These are phyloP conservation scores for Dryoscopus gambensis DNA, from an alignment of 2,113 vertebrate genomes.

Conservation along the genomic window DNA sequence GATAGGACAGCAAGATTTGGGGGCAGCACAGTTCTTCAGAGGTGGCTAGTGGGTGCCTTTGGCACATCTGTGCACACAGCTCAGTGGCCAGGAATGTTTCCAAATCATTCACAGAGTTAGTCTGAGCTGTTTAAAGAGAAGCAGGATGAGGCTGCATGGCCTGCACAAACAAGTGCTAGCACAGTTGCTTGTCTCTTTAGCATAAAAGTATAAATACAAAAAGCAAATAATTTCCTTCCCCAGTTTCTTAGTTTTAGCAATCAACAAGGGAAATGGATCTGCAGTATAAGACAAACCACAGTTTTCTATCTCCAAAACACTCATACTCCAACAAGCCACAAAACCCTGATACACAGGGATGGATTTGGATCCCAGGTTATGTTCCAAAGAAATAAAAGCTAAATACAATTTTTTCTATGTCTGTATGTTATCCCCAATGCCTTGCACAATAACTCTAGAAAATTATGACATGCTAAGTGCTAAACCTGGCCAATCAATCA, in stretches of 20 bases:
- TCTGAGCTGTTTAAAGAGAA: background rate
- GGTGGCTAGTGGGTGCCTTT: background rate
- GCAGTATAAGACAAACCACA: background rate
- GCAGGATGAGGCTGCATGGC: background rate
- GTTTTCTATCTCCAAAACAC: background rate
- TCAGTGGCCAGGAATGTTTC: background rate
- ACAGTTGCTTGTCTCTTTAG: background rate
- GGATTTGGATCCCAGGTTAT: background rate
- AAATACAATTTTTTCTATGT: background rate
- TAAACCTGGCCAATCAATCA: background rate
- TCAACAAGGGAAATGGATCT: background rate
- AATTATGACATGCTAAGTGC: background rate
- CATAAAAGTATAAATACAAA: background rate
- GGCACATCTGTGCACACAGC: accelerated
- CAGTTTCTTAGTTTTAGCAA: background rate
- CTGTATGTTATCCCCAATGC: background rate
- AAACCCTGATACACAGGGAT: background rate
- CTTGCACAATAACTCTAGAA: background rate
- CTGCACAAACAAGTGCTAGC: background rate
- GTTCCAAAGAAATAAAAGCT: background rate
- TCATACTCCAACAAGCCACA: background rate
- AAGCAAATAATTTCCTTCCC: background rate
- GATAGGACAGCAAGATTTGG: background rate
- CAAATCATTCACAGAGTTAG: background rate
- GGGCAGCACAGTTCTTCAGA: accelerated